Evolutionary conservation across 2,113 vertebrate species (phyloP).

Genomic region (Cynoglossus semilaevis): DNA sequence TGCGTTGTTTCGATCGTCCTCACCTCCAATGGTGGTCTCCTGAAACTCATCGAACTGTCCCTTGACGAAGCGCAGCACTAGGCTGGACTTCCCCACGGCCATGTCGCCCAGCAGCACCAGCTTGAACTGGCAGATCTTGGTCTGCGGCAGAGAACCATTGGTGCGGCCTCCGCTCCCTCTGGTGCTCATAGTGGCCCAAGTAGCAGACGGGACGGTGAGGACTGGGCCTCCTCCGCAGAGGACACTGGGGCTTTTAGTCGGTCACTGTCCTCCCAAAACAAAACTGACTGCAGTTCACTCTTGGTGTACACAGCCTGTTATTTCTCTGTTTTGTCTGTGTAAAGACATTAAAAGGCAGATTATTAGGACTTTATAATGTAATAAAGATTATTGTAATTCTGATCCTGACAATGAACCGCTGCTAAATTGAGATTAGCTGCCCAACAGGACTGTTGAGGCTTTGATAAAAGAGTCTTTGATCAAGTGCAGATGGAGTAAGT

Average conservation of each 20-base stretch:
- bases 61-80: constrained; percentile 84
- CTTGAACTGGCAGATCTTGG: constrained; percentile 87
- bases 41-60: constrained; percentile 85
- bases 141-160: constrained; percentile 77
- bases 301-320: background rate
- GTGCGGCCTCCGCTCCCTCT: constrained; percentile 75
- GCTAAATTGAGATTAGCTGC: too few relatives aligned
- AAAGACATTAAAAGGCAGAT: background rate
- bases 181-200: constrained; percentile 73
- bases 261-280: constrained; percentile 9
- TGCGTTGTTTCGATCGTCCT: constrained; percentile 8
- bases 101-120: constrained; percentile 83
- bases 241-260: constrained; percentile 22
- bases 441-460: too few relatives aligned
- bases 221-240: constrained; percentile 43
- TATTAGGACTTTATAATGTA: background rate
- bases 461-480: too few relatives aligned
- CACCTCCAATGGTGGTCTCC: constrained; percentile 85
- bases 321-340: constrained; percentile 12
- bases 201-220: constrained; percentile 24
- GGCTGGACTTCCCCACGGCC: constrained; percentile 85
- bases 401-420: too few relatives aligned
- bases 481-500: too few relatives aligned
- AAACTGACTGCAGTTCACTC: background rate
- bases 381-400: too few relatives aligned